phyloP scores from a whole-genome alignment of 2,113 vertebrate species.

The Sterna hirundo region DNA sequence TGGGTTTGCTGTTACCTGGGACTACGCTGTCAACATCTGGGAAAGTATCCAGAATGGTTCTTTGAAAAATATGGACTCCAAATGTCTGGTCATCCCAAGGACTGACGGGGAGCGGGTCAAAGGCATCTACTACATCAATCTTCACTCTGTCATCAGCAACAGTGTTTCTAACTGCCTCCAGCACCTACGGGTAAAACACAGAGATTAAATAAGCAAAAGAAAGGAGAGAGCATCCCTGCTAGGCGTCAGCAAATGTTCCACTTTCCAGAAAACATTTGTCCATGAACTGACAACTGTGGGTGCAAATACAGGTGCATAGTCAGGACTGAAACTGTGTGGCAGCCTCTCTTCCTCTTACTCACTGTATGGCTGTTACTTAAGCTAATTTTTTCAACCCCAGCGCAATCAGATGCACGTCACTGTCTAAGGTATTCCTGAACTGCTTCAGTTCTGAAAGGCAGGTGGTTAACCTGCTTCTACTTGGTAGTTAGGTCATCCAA shows the following conservation, averaged over 20 bases:
- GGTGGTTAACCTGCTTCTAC: neutral
- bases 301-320: neutral
- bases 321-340: neutral
- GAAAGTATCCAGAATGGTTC: constrained; percentile 84
- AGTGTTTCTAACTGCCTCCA: constrained; percentile 76
- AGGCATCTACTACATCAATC: constrained; percentile 77
- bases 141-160: constrained; percentile 87
- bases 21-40: constrained; percentile 80
- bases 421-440: neutral
- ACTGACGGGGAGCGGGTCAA: constrained; percentile 87
- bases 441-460: neutral
- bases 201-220: neutral
- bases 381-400: neutral
- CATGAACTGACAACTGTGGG: neutral
- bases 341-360: neutral
- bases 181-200: constrained; percentile 72
- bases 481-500: neutral
- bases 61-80: constrained; percentile 87
- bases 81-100: constrained; percentile 81
- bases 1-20: constrained; percentile 81
- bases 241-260: neutral
- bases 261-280: neutral
- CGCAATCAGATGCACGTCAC: neutral
- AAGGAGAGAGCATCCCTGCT: neutral
- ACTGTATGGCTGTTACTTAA: neutral